These are phyloP conservation scores for Pachypeltis micranthus DNA, from an alignment of 1,140 invertebrate genomes.

Conservation along the genomic window DNA sequence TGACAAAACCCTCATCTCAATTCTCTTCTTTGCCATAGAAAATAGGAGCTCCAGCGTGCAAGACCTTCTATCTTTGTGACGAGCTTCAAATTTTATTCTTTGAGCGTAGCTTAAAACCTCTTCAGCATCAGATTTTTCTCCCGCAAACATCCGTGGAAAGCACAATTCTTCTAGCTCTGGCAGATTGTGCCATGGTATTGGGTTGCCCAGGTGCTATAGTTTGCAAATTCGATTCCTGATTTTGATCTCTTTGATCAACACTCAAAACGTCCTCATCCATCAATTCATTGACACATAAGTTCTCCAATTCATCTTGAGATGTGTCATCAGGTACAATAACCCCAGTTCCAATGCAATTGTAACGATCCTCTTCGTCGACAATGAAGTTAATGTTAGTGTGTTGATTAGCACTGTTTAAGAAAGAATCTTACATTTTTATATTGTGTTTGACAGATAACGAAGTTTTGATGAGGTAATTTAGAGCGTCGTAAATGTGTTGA, in stretches of 20 bases:
- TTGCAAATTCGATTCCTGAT: not conserved
- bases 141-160: not conserved
- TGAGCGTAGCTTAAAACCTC: not conserved
- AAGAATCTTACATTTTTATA: not conserved
- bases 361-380: not conserved
- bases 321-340: not conserved
- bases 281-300: no score
- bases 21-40: not conserved
- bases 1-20: not conserved
- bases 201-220: conserved; percentile 3
- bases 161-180: not conserved
- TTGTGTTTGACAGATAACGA: not conserved
- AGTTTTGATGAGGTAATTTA: not conserved
- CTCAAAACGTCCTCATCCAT: not conserved
- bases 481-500: not conserved
- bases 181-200: not conserved
- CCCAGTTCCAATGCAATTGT: not conserved
- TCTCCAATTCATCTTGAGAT: not conserved
- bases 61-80: not conserved
- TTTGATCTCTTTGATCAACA: not conserved
- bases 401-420: not conserved
- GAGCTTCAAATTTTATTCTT: not conserved
- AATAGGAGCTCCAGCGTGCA: not conserved
- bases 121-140: not conserved
- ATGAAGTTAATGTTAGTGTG: not conserved